Evolutionary conservation across 2,113 vertebrate species (phyloP), one percentile per base, ranked within the genome.

Genomic region (Engraulis encrasicolus): DNA sequence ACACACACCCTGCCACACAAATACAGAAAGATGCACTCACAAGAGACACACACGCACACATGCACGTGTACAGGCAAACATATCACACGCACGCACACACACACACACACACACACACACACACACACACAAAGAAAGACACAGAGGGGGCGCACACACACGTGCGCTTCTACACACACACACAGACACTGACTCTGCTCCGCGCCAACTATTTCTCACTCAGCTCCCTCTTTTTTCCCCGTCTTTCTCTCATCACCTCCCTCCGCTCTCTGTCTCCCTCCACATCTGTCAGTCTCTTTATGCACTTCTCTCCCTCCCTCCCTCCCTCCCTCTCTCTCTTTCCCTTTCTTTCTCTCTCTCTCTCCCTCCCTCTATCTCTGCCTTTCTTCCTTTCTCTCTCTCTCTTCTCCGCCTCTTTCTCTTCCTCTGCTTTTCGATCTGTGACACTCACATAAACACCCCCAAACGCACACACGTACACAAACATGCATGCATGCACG

Each of bases 11-110:
- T n/a, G n/a, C n/a, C n/a, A n/a, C n/a, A n/a, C n/a, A n/a, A 84
- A 52, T 85, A 88, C 89, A 85, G 90, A 83, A 92, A 91, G 82
- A 90, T 89, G 89, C 91, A 89, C 91, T 84, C 81, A 83, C 92
- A 91, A 90, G 89, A 88, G 90, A 89, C 91, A 85, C 82, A 58
- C 54, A 84, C 79, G 86, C 58, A 78, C 12, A 80, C 45, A 78
- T 48, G 61, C 90, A 90, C n/a, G 50, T 85, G 87, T 88, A 54
- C 1, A 84, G 58, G 85, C 50, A 71, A 11, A 80, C 49, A 74
- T 38, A 90, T 89, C n/a, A n/a, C n/a, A n/a, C n/a, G n/a, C n/a
- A n/a, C n/a, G n/a, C n/a, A n/a, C n/a, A n/a, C n/a, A 83, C 92
- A 91, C 84, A 90, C 89, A 88, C 90, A 89, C 91, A 85, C 82